These are phyloP conservation scores for Cremastinae sp. DNA, from an alignment of 2,888 invertebrate genomes.

Conservation along the genomic window DNA sequence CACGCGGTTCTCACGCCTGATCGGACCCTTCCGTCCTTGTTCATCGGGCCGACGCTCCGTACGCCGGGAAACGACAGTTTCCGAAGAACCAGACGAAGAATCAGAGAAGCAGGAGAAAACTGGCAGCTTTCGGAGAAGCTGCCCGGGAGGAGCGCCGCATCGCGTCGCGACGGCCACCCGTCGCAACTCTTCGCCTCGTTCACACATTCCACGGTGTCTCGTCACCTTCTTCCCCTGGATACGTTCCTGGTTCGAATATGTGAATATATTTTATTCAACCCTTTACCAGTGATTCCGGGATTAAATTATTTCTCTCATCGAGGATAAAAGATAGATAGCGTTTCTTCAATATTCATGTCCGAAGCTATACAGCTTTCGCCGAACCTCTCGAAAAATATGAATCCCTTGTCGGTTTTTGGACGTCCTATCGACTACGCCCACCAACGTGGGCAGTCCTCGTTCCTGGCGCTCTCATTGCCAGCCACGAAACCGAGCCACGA, in stretches of 20 bases:
- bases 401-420: slow-evolving; percentile 3
- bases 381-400: neutral
- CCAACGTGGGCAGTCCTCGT: slow-evolving; percentile 31
- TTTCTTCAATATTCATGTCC: neutral
- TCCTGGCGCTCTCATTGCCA: slow-evolving; percentile 23
- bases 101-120: slow-evolving; percentile 73
- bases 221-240: slow-evolving; percentile 72
- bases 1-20: slow-evolving; percentile 26
- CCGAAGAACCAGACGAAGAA: slow-evolving; percentile 73
- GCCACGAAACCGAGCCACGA: slow-evolving; percentile 21
- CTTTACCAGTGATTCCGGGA: slow-evolving; percentile 75
- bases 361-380: neutral
- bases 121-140: slow-evolving; percentile 12
- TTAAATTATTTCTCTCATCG: slow-evolving; percentile 77
- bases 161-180: slow-evolving; percentile 5
- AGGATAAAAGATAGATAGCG: slow-evolving; percentile 19
- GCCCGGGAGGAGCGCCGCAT: neutral
- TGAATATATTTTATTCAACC: slow-evolving; percentile 81
- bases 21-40: slow-evolving; percentile 57
- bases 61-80: slow-evolving; percentile 73
- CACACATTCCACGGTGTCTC: slow-evolving; percentile 29
- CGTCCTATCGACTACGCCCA: slow-evolving; percentile 47
- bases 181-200: slow-evolving; percentile 32
- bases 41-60: slow-evolving; percentile 62
- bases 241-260: slow-evolving; percentile 79